Conservation (phyloP, 30 jellyfish, hydroid and myxozoan genomes). For the Phacellophora camtschatica region DNA sequence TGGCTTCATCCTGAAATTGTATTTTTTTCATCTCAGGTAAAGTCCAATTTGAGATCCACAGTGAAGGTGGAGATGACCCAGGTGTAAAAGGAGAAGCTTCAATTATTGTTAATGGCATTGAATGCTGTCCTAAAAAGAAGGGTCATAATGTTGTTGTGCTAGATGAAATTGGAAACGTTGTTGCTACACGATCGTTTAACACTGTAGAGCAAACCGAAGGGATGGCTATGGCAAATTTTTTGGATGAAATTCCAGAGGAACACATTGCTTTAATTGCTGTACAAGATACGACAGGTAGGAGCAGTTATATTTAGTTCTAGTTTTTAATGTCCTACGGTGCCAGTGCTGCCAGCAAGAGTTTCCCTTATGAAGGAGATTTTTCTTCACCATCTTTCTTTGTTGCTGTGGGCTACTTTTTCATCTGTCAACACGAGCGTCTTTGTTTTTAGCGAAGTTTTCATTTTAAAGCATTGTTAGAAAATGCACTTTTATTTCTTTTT, state of each 20-base stretch:
- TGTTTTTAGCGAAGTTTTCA: no score
- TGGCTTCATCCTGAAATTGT: no score
- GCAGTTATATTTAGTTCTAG: no score
- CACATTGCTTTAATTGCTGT: slow-evolving; percentile 90
- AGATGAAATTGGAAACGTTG: slow-evolving; percentile 83
- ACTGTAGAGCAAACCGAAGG: slow-evolving; percentile 76
- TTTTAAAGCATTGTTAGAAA: not conserved
- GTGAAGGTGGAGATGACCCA: slow-evolving; percentile 92
- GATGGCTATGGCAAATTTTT: slow-evolving; percentile 80
- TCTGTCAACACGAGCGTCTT: no score
- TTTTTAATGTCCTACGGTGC: no score
- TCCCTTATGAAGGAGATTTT: no score
- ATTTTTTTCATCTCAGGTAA: slow-evolving; percentile 34
- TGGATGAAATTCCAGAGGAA: slow-evolving; percentile 89
- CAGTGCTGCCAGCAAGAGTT: no score
- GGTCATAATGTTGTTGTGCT: slow-evolving; percentile 91
- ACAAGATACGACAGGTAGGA: slow-evolving; percentile 84
- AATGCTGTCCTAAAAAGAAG: slow-evolving; percentile 71
- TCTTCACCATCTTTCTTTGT: no score
- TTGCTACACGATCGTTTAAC: slow-evolving; percentile 70
- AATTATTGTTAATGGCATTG: slow-evolving; percentile 82
- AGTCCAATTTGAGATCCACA: slow-evolving; percentile 89
- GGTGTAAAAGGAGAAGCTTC: slow-evolving; percentile 75
- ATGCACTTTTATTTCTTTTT: not conserved
- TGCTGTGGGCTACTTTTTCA: no score